Evolutionary conservation across 1,140 invertebrate genomes (phyloP), one percentile per base, ranked within the genome.

Genomic region (Drosophila melanogaster): DNA sequence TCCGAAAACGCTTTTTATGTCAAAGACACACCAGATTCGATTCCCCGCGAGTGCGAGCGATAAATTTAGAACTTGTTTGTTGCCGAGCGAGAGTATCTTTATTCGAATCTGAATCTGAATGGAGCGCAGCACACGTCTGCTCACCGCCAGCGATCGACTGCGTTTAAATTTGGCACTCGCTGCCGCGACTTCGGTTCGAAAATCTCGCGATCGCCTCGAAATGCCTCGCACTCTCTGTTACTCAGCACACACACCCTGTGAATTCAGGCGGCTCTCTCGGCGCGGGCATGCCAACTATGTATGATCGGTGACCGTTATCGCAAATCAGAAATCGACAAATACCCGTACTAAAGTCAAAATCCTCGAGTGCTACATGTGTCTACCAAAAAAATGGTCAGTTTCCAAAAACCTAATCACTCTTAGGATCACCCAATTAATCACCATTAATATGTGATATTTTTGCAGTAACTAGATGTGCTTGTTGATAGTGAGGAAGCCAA

Each of bases 31-130:
- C 72, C 35, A 77, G 58, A 79, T 60, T 54, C 66, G 83, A 87
- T 62, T 83, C 79, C 61, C 66, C 78, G 75, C 75, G 78, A 76
- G 75, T 62, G 77, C 66, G 79, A 79, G 76, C 71, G 79, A 71
- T 87, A 87, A 84, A 84, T 80, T 89, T 87, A 87, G 84, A 87
- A 87, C 84, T 87, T 89, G 85, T 87, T 87, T 79, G 65, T 74
- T 83, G 67, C 66, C 72, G 80, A 65, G 59, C 64, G 64, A 59
- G 72, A 56, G 80, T 77, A 79, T 64, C 51, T 70, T 53, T 69
- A 83, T 83, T 84, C 12, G 26, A 51, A 35, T 35, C 49, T 15
- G 49, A 50, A 50, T 5, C 30, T 50, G 49, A 19, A 19, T 73
- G 79, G 49, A 79, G 60, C 66, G 64, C 71, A 65, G 66, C 66